A percentile compares a stretch with the other conserved stretches of the same genome.
phyloP scores from a whole-genome alignment of 2,888 invertebrate genomes.

The Coleophora deauratella region DNA sequence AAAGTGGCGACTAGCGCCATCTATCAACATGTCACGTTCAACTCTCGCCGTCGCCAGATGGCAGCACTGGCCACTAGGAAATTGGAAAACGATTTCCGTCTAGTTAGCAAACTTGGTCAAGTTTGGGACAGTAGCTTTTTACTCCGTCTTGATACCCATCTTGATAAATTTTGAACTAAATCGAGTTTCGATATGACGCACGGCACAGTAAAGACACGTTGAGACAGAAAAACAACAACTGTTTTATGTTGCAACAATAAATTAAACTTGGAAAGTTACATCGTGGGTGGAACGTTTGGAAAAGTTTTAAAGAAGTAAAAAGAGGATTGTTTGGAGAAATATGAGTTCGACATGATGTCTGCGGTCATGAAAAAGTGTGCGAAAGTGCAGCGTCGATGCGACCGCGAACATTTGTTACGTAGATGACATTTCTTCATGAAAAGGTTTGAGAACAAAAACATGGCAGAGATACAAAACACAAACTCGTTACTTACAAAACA shows the following conservation, averaged over 20 bases:
- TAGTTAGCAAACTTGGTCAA: conserved; percentile 6
- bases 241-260: conserved; percentile 8
- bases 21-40: conserved; percentile 62
- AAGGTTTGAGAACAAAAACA: conserved; percentile 12
- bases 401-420: conserved; percentile 15
- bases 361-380: conserved; percentile 11
- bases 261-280: neutral
- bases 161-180: neutral
- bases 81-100: conserved; percentile 64
- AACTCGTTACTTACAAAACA: too few relatives aligned
- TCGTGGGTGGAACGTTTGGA: neutral
- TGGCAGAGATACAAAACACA: too few relatives aligned
- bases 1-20: conserved; percentile 58
- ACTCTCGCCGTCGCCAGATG: conserved; percentile 54
- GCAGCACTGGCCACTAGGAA: conserved; percentile 48
- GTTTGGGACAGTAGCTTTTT: neutral
- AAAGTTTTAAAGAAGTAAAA: conserved; percentile 3
- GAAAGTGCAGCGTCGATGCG: conserved; percentile 13
- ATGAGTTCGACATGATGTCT: conserved; percentile 8
- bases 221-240: neutral
- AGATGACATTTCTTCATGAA: conserved; percentile 16
- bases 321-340: conserved; percentile 6
- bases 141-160: neutral
- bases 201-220: neutral
- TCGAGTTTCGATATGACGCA: neutral